phyloP scores from a whole-genome alignment of 2,888 invertebrate genomes.

The Acanthosepion pharaonis region DNA sequence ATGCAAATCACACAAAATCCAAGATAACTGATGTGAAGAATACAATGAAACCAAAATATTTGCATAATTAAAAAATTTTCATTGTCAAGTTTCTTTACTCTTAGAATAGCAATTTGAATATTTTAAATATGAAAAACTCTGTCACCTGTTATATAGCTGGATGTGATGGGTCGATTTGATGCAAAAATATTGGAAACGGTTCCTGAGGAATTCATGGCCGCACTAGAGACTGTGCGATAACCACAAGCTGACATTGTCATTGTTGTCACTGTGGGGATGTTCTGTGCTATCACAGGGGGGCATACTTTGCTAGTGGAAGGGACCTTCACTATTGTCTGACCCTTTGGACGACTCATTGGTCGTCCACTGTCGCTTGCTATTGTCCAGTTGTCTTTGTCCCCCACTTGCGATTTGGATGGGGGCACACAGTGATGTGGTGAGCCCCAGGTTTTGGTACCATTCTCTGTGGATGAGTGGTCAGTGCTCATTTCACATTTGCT shows the following conservation, averaged over 20 bases:
- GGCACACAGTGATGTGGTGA: slow-evolving; percentile 37
- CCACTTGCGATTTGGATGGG: not conserved
- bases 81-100: too few relatives aligned
- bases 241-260: slow-evolving; percentile 41
- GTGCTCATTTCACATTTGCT: slow-evolving; percentile 34
- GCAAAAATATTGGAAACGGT: slow-evolving; percentile 38
- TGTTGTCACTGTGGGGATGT: slow-evolving; percentile 43
- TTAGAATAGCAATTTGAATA: not conserved
- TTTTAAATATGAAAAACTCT: not conserved
- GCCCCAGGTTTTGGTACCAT: slow-evolving; percentile 2
- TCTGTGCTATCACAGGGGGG: slow-evolving; percentile 45
- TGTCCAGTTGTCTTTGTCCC: slow-evolving; percentile 35
- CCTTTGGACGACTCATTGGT: slow-evolving; percentile 11
- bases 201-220: not conserved
- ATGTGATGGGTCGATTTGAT: slow-evolving; percentile 42
- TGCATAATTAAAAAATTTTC: too few relatives aligned
- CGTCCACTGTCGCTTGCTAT: slow-evolving; percentile 11
- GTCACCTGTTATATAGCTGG: slow-evolving; percentile 41
- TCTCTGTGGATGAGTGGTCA: not conserved
- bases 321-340: slow-evolving; percentile 37
- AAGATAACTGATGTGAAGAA: too few relatives aligned
- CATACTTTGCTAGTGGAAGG: slow-evolving; percentile 42
- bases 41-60: too few relatives aligned
- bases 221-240: slow-evolving; percentile 45
- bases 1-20: too few relatives aligned